Conservation (phyloP, 2,888 invertebrate species). For the Cerastis rubricosa region DNA sequence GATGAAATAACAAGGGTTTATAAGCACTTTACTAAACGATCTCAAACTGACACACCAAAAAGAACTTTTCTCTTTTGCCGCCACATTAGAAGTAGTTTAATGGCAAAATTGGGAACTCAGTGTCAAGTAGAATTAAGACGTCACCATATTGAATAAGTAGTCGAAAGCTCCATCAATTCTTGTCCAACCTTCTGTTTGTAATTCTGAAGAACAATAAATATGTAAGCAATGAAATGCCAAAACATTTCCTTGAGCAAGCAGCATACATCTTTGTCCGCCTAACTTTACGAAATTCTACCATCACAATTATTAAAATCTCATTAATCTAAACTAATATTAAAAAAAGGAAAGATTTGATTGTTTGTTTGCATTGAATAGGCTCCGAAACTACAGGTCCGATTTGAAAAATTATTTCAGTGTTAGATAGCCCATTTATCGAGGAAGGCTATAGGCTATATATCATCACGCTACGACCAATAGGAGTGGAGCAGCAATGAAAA, state of each 20-base stretch:
- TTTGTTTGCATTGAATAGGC: too few species aligned
- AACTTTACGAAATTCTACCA: neutral
- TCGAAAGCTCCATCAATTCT: slow-evolving; percentile 6
- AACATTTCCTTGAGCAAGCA: neutral
- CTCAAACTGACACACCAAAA: neutral
- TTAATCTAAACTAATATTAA: too few species aligned
- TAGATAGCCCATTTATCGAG: too few species aligned
- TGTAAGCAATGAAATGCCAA: neutral
- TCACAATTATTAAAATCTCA: too few species aligned
- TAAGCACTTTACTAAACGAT: neutral
- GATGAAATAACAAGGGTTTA: neutral
- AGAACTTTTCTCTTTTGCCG: neutral
- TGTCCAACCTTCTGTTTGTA: neutral
- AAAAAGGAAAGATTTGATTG: too few species aligned
- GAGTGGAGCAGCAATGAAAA: too few species aligned
- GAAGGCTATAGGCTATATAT: too few species aligned
- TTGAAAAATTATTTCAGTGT: too few species aligned
- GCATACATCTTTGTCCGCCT: neutral
- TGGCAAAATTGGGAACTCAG: neutral
- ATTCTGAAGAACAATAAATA: neutral
- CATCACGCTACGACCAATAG: too few species aligned
- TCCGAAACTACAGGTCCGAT: too few species aligned
- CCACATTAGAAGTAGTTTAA: neutral
- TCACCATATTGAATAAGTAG: slow-evolving; percentile 4
- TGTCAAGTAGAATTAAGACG: slow-evolving; percentile 19